Conservation (phyloP, 2,797 vertebrate species). For the Glossophaga mutica region DNA sequence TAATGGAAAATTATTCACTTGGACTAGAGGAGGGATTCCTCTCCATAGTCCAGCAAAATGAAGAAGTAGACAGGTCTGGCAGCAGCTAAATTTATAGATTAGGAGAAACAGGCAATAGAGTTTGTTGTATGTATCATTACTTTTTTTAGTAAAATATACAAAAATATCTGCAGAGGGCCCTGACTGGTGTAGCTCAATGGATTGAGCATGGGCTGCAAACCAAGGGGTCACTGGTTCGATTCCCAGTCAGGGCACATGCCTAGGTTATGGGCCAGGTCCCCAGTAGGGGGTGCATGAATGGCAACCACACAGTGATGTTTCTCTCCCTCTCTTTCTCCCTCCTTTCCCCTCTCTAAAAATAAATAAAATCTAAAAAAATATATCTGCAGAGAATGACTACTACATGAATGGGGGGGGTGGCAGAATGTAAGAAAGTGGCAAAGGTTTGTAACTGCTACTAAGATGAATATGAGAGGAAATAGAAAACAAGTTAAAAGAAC, state of each 20-base stretch:
- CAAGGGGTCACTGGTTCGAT: too few species aligned
- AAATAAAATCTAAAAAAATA: background rate
- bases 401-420: background rate
- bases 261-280: too few species aligned
- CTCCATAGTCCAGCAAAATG: background rate
- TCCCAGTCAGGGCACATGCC: too few species aligned
- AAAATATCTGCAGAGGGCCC: background rate
- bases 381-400: background rate
- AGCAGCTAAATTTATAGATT: background rate
- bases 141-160: background rate
- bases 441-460: background rate
- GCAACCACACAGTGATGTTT: too few species aligned
- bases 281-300: too few species aligned
- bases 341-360: too few species aligned
- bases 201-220: too few species aligned
- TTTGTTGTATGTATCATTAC: background rate
- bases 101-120: background rate
- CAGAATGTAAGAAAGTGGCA: background rate
- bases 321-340: too few species aligned
- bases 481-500: background rate
- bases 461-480: background rate
- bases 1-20: background rate
- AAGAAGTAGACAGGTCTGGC: too few species aligned
- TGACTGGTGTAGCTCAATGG: too few species aligned
- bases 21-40: background rate